Evolutionary conservation across 1,140 invertebrate genomes (phyloP).

Genomic region (Zaprionus camerounensis): DNA sequence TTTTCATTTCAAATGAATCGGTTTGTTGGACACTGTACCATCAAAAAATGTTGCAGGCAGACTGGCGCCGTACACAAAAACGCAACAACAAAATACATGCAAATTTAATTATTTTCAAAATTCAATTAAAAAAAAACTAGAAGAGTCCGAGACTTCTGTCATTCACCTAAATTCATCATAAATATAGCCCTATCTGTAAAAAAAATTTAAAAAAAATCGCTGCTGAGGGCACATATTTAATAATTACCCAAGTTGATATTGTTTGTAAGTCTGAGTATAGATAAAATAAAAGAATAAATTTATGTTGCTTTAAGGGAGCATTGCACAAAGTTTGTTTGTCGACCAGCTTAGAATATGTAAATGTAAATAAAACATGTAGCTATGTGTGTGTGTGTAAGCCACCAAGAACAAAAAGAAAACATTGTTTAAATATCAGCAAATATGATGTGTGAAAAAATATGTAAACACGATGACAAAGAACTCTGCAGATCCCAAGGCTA

Average conservation of each 20-base stretch:
- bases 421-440: neutral
- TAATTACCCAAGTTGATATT: neutral
- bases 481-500: neutral
- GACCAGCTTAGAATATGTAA: neutral
- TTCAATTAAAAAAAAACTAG: no score
- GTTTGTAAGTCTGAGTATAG: neutral
- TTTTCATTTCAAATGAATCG: no score
- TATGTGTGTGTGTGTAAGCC: neutral
- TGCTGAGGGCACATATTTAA: no score
- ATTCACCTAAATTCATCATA: no score
- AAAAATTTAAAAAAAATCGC: no score
- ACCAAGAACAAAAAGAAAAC: neutral
- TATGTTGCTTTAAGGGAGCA: neutral
- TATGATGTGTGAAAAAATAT: neutral
- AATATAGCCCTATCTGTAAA: no score
- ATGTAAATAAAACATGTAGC: neutral
- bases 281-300: neutral
- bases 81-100: no score
- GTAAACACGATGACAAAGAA: neutral
- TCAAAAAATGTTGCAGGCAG: no score
- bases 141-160: no score
- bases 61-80: no score
- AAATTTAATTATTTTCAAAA: no score
- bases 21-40: no score
- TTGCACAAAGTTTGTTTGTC: neutral